A percentile compares a stretch with the other conserved stretches of the same genome.
phyloP scores from a whole-genome alignment of 2,113 vertebrate genomes.

The Amblyopsis rosae region DNA sequence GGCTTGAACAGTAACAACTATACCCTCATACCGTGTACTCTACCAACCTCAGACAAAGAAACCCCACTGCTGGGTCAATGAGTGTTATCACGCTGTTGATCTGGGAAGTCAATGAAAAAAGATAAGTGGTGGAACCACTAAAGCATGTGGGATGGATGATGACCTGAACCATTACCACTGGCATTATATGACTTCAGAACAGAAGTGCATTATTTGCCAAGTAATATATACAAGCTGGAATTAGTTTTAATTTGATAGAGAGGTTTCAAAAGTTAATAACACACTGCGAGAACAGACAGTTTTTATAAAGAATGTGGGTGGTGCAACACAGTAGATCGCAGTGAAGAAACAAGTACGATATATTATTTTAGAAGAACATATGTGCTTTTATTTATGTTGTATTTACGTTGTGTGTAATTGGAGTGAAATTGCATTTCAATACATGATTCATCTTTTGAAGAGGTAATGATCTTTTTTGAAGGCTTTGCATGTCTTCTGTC shows the following conservation, averaged over 20 bases:
- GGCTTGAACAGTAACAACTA: slow-evolving; percentile 18
- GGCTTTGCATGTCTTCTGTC: neutral
- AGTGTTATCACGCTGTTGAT: neutral
- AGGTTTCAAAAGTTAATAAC: neutral
- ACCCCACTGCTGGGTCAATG: neutral
- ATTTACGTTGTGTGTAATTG: too few species aligned
- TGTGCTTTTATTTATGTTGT: too few species aligned
- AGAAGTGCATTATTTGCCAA: neutral
- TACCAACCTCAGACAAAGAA: neutral
- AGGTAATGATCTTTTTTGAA: neutral
- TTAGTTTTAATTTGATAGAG: neutral
- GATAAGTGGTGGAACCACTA: neutral
- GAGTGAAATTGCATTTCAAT: too few species aligned
- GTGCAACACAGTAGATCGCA: too few species aligned
- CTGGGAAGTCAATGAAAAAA: neutral
- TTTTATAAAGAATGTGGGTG: too few species aligned
- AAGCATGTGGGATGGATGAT: neutral
- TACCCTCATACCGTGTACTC: neutral
- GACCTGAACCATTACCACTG: neutral
- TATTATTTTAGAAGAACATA: too few species aligned
- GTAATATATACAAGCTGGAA: neutral
- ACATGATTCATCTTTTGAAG: too few species aligned
- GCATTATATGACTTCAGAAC: neutral
- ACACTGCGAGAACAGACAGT: neutral
- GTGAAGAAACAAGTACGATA: too few species aligned